Base-by-base conservation (phyloP, 92 coral and sea anemone species). In the Phenganax stokvisi region DNA sequence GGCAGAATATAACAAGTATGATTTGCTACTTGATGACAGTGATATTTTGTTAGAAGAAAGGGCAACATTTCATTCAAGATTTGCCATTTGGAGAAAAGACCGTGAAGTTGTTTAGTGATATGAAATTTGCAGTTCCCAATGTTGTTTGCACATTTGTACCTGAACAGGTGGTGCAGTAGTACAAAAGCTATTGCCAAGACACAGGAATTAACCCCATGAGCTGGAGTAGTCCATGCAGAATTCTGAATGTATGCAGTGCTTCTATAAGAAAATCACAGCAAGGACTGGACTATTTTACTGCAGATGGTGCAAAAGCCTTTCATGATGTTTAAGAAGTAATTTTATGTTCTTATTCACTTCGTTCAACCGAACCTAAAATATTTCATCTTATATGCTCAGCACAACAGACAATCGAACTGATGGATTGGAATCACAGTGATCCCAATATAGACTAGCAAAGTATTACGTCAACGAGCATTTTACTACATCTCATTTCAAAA, bases 191-290 rank as follows among this genome's bases (percentile, higher is more conserved):
- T 82, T 86, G 89, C 44, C 63, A 17, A 12, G 89, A 86, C 71
- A 83, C 79, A 54, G 86, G 89, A 68, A 74, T 83, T 55, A 74
- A 29, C 58, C 79, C 86, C 80, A 67, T 85, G 86, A 86, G 89
- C 72, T 77, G 63, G 11, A 86, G 89, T 27, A 83, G 53, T 62
- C 82, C 81, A 7, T 57, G 37, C 56, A 74, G 89, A 71, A 76
- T 86, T 51, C 83, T 86, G 7, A 17, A 74, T 57, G 89, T 86
- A 74, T 86, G 89, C 76, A 75, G 86, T 66, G 87, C 89, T 12
- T 86, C 87, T 51, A 83, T 47, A 29, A 72, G 87, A 75, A 86
- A 58, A 28, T 82, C 87, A 7, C 87, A 77, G 51, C 76, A 84
- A 54, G 87, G 87, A 20, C 79, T 84, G 3, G 86, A 84, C 59